Base-by-base conservation (phyloP, 2,888 invertebrate species). In the Odontocerum albicorne region DNA sequence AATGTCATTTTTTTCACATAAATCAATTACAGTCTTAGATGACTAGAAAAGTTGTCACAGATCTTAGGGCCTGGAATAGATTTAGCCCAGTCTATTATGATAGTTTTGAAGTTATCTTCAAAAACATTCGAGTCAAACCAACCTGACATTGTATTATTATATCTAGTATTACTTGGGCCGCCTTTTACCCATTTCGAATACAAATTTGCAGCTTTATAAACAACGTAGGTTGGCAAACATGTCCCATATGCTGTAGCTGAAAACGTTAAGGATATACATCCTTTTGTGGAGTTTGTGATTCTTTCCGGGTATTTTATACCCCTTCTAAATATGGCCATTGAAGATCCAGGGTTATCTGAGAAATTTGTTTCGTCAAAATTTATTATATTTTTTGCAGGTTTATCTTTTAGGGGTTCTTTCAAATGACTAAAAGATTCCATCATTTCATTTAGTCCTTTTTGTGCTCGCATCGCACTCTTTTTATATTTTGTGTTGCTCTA, bases 361-460 rank as follows among this genome's bases (percentile, higher is more conserved):
- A 38, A 38, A 38, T 38, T 38, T 16, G 38, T 38, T 16, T 38
- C 38, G 38, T 38, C 38, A 12, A 38, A 38, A 38, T 38, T 38
- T 7, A 38, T 3, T 12, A 38, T 38, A 38, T 38, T 38, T 38
- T 15, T 38, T 15, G 38, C 16, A 38, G 38, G 38, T 16, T 16
- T 17, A 38, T 16, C 38, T 38, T 38, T 38, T 13, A 38, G 17
- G 17, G 16, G 6, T 38, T 8, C 13, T 13, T 38, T 13, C 17
- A 38, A 13, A 13, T 38, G 13, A 16, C 17, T 16, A 38, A 38
- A 38, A 17, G 6, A 38, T 7, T 13, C 15, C 38, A 38, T 38
- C 38, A 38, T 38, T 13, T 38, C 38, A 16, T 13, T 38, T 16
- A 38, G 16, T 12, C 38, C 38, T 13, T 38, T 38, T 38, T 38